A percentile compares a stretch with the other conserved stretches of the same genome.
Evolutionary conservation across 2,888 invertebrate species (phyloP).

Genomic region (Dilophus febrilis): DNA sequence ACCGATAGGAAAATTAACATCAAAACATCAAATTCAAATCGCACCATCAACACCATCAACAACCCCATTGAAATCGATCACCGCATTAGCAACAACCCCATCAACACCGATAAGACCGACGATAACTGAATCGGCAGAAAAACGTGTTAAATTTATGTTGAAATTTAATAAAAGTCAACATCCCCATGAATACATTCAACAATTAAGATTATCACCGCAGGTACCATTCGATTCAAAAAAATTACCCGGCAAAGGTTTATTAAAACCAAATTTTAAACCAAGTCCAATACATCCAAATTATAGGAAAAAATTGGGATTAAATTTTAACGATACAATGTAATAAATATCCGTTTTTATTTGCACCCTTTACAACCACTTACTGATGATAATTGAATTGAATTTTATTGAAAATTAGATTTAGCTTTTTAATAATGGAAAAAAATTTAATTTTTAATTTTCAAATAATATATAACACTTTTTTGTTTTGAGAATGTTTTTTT

Average conservation of each 20-base stretch:
- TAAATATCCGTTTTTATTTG: too few relatives aligned
- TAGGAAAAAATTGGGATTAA: slow-evolving; percentile 32
- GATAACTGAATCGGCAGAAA: slow-evolving; percentile 21
- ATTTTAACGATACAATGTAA: too few relatives aligned
- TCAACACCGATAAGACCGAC: too few relatives aligned
- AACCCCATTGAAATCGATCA: slow-evolving; percentile 1
- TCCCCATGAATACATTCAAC: slow-evolving; percentile 52
- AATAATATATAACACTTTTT: too few relatives aligned
- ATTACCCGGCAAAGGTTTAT: slow-evolving; percentile 50
- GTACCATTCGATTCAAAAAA: slow-evolving; percentile 57
- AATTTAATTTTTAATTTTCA: too few relatives aligned
- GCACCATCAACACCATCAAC: slow-evolving; percentile 9
- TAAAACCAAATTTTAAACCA: slow-evolving; percentile 47
- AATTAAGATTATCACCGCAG: slow-evolving; percentile 51
- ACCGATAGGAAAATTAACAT: slow-evolving; percentile 8
- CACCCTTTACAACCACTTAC: too few relatives aligned
- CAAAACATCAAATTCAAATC: slow-evolving; percentile 6
- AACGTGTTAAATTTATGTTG: slow-evolving; percentile 56
- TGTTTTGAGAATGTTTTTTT: too few relatives aligned
- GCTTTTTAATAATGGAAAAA: too few relatives aligned
- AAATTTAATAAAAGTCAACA: slow-evolving; percentile 55
- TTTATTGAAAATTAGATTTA: too few relatives aligned
- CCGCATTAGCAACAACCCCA: slow-evolving; percentile 3
- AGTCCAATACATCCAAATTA: slow-evolving; percentile 67
- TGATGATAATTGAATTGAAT: too few relatives aligned